Evolutionary conservation across 2,888 invertebrate species (phyloP).

Genomic region (Caenorhabditis sp.): DNA sequence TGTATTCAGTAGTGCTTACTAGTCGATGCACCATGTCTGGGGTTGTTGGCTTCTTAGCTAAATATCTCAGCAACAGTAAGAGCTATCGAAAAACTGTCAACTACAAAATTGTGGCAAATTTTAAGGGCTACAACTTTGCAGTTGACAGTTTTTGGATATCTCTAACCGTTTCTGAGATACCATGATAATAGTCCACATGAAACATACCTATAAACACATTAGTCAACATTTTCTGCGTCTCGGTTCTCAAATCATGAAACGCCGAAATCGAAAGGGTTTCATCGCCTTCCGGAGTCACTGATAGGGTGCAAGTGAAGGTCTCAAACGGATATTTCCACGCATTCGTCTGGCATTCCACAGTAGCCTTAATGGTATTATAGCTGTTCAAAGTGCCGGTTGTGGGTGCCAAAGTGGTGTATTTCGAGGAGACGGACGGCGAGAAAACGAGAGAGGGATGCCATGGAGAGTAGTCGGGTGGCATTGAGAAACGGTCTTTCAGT

Average conservation of each 20-base stretch:
- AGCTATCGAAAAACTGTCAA: no score
- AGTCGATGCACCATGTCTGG: no score
- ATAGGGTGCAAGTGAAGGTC: slow-evolving; percentile 68
- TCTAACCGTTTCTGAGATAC: no score
- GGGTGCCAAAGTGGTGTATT: slow-evolving; percentile 52
- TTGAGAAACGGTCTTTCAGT: slow-evolving; percentile 75
- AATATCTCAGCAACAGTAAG: no score
- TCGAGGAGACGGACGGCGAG: slow-evolving; percentile 49
- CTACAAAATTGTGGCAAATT: no score
- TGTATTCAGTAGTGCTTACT: no score
- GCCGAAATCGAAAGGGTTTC: slow-evolving; percentile 70
- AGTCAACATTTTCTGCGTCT: slow-evolving; percentile 62
- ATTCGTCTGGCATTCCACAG: slow-evolving; percentile 68
- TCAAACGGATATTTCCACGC: slow-evolving; percentile 81
- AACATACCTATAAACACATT: slow-evolving; percentile 32
- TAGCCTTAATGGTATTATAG: slow-evolving; percentile 50
- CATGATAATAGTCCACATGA: no score
- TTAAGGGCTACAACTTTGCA: no score
- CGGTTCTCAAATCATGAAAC: slow-evolving; percentile 71
- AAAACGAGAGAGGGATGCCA: slow-evolving; percentile 67
- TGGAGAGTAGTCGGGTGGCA: slow-evolving; percentile 66
- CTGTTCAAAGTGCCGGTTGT: slow-evolving; percentile 43
- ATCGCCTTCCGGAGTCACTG: slow-evolving; percentile 60
- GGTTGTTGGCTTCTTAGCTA: no score
- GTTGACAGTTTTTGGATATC: no score